Percentiles rank a stretch among this genome's conserved stretches.
phyloP scores from a whole-genome alignment of 2,888 invertebrate genomes.

The Craniophora ligustri region DNA sequence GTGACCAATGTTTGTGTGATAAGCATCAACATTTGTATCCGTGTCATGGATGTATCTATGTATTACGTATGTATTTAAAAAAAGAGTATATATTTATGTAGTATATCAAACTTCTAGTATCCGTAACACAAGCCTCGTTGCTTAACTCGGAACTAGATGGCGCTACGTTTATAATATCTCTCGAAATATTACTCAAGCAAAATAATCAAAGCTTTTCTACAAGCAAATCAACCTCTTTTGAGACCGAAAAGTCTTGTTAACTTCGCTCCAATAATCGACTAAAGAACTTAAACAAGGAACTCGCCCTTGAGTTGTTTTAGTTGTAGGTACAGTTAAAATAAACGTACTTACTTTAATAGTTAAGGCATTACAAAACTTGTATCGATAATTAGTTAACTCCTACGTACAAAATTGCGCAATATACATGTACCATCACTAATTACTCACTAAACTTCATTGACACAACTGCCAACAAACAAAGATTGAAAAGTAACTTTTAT shows the following conservation, averaged over 20 bases:
- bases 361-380: constrained; percentile 52
- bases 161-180: too few relatives aligned
- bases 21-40: too few relatives aligned
- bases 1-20: too few relatives aligned
- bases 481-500: constrained; percentile 28
- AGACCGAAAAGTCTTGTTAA: constrained; percentile 9
- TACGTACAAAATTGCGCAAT: constrained; percentile 55
- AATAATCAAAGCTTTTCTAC: constrained; percentile 9
- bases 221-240: constrained; percentile 5
- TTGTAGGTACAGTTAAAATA: constrained; percentile 21
- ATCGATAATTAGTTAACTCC: constrained; percentile 59
- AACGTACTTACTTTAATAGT: constrained; percentile 23
- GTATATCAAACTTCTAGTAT: too few relatives aligned
- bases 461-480: background rate
- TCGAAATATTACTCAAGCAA: too few relatives aligned
- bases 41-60: too few relatives aligned
- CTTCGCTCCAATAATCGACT: constrained; percentile 35
- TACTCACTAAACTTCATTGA: constrained; percentile 27
- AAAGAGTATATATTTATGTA: too few relatives aligned
- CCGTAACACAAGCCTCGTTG: too few relatives aligned
- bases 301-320: constrained; percentile 35
- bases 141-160: too few relatives aligned
- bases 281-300: constrained; percentile 11
- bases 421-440: constrained; percentile 55
- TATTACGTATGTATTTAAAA: too few relatives aligned